Evolutionary conservation across 2,888 invertebrate species (phyloP).

Genomic region (Tipula confusa): DNA sequence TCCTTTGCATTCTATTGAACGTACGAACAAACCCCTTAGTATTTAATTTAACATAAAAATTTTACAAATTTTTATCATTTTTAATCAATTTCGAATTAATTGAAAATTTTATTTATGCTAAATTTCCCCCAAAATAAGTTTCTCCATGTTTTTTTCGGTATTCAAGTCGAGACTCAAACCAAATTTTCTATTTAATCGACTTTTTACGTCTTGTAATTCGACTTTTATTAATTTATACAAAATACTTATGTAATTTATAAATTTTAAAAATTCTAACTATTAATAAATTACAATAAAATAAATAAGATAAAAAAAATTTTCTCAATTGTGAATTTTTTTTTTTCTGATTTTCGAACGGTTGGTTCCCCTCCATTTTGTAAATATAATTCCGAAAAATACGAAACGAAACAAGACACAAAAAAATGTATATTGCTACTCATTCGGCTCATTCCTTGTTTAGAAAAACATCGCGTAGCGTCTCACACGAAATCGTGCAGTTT

Average conservation of each 20-base stretch:
- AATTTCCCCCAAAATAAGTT: background rate
- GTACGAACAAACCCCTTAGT: background rate
- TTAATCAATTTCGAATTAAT: background rate
- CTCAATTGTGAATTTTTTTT: background rate
- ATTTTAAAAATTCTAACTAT: no score
- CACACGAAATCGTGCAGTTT: background rate
- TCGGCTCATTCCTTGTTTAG: conserved; percentile 9
- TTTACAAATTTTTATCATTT: background rate
- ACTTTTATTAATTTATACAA: no score
- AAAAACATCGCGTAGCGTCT: background rate
- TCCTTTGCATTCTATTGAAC: background rate
- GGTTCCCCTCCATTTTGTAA: conserved; percentile 13
- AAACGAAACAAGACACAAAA: background rate
- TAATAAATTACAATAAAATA: no score
- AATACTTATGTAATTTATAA: no score
- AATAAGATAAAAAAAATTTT: background rate
- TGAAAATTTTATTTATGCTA: background rate
- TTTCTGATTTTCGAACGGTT: no score
- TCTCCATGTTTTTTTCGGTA: conserved; percentile 3
- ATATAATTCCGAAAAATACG: background rate
- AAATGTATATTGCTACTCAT: background rate
- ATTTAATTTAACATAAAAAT: background rate
- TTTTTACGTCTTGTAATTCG: no score
- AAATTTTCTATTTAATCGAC: background rate
- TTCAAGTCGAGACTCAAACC: background rate